A percentile compares a stretch with the other conserved stretches of the same genome.
These are phyloP conservation scores for Phodopus roborovskii DNA, from an alignment of 2,113 vertebrate species.

Conservation along the genomic window DNA sequence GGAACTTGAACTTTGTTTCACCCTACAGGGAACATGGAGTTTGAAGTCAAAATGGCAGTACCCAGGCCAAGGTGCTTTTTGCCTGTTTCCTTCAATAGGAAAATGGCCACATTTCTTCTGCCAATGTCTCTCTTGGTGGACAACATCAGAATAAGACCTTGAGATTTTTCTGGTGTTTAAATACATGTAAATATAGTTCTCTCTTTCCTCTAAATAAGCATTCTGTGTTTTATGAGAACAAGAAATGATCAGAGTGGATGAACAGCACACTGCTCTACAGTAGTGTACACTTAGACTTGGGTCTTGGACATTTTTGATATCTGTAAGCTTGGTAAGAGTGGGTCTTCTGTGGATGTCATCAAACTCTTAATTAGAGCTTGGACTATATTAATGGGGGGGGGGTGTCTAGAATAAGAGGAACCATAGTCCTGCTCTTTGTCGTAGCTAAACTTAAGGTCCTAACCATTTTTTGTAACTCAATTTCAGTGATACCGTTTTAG, in stretches of 20 bases:
- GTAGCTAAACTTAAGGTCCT: background rate
- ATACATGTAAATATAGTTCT: background rate
- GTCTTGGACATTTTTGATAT: background rate
- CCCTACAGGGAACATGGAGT: background rate
- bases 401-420: background rate
- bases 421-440: background rate
- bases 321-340: background rate
- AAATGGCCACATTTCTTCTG: background rate
- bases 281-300: too few relatives aligned
- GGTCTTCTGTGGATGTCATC: background rate
- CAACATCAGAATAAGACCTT: background rate
- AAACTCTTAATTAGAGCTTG: background rate
- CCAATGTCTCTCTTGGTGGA: background rate
- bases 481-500: background rate
- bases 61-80: background rate
- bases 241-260: background rate
- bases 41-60: background rate
- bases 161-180: background rate
- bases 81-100: background rate
- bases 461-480: background rate
- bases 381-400: background rate
- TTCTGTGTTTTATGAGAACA: conserved; percentile 28
- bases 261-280: background rate
- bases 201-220: conserved; percentile 24
- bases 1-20: background rate